Evolutionary conservation across 2,888 invertebrate genomes (phyloP), one percentile per base, ranked within the genome.

Genomic region (Alviniconcha strummeri): DNA sequence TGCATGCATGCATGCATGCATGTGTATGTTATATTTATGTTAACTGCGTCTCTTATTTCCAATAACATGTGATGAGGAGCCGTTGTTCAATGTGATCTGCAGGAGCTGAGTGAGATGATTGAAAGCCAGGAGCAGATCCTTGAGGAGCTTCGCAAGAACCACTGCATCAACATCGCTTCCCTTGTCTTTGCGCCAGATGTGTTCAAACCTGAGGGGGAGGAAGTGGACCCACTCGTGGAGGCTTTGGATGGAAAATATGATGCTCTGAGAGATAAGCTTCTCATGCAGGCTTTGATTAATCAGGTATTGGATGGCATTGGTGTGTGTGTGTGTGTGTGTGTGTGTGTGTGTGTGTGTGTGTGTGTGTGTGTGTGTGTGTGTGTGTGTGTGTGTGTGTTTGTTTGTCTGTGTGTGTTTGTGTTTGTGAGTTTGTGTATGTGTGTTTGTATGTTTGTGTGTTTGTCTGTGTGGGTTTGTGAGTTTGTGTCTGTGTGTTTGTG

Each of bases 231-330:
- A 4, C 79, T 91, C 5, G 79, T 90, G 36, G 88, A 91, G 84
- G 92, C 92, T 54, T 87, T 93, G 57, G 89, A 92, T 71, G 90
- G 90, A 52, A 93, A 92, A 83, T 92, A 92, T 87, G 92, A 92
- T 87, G 90, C 91, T 19, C 88, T 93, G 72, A 88, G 89, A 72
- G 92, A 92, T 85, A 91, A 92, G 84, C 88, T 93, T n/a, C 86
- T 93, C 67, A 87, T 90, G n/a, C 91, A 92, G 80, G 90, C 90
- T 72, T 87, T 92, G 17, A 90, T 92, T 67, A 87, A 88, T 82
- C 88, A 91, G 90, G 91, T 91, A 76, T 17, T 69, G n/a, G 1
- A 17, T n/a, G 64, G 64, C 4, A 15, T 64, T 9, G 9, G 64
- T 64, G 64, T 64, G 64, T 64, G 64, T 64, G 64, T 64, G 1